A percentile compares a stretch with the other conserved stretches of the same genome.
phyloP scores from a whole-genome alignment of 2,888 invertebrate genomes.

The Spatulosminthurus flaviceps region DNA sequence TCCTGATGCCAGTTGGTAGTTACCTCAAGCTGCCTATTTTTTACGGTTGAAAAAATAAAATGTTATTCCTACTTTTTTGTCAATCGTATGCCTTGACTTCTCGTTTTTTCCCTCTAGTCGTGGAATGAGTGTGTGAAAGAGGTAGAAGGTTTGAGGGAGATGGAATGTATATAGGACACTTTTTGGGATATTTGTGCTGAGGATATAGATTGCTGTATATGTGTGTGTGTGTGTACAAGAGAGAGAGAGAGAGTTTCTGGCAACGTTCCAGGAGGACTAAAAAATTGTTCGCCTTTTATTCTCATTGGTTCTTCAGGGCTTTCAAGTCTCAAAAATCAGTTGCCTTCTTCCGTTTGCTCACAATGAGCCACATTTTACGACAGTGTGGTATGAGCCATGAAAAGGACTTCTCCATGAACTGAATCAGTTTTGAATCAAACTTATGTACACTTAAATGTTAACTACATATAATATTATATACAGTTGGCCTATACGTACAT shows the following conservation, averaged over 20 bases:
- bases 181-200: neutral
- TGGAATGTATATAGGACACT: neutral
- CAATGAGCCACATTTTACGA: slow-evolving; percentile 45
- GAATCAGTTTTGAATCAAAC: slow-evolving; percentile 13
- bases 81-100: slow-evolving; percentile 20
- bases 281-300: slow-evolving; percentile 43
- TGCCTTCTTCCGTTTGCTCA: slow-evolving; percentile 33
- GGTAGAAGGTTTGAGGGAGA: no score
- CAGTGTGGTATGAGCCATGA: slow-evolving; percentile 41
- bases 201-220: neutral
- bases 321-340: slow-evolving; percentile 39
- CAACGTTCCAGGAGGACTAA: slow-evolving; percentile 29
- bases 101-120: no score
- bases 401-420: slow-evolving; percentile 30
- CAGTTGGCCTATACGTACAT: no score
- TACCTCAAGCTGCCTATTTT: slow-evolving; percentile 40
- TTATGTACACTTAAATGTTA: slow-evolving; percentile 19
- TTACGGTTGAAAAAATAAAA: slow-evolving; percentile 42
- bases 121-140: no score
- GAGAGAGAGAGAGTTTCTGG: slow-evolving; percentile 11
- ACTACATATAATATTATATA: neutral
- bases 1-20: slow-evolving; percentile 21
- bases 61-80: slow-evolving; percentile 40
- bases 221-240: neutral
- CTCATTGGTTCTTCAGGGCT: slow-evolving; percentile 38